Percentiles rank a stretch among this genome's conserved stretches.
Conservation (phyloP, 2,888 invertebrate genomes). For the Smittia sp. region DNA sequence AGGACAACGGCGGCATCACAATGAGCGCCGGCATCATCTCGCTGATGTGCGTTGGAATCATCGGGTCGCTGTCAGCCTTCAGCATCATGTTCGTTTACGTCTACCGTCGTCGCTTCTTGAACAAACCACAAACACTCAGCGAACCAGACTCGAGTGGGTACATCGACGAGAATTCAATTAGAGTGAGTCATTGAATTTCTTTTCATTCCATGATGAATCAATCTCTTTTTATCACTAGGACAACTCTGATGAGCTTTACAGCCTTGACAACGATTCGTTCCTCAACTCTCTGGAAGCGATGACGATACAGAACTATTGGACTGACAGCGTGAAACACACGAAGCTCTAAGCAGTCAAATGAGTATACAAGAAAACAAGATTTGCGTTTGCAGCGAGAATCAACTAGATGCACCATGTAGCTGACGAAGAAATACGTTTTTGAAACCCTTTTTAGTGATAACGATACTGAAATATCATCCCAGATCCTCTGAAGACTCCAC, state of each 20-base stretch:
- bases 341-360: slow-evolving; percentile 62
- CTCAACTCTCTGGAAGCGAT: slow-evolving; percentile 89
- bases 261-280: slow-evolving; percentile 90
- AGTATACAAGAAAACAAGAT: slow-evolving; percentile 17
- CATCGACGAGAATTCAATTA: slow-evolving; percentile 72
- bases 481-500: too few species aligned
- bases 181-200: not conserved
- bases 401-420: slow-evolving; percentile 20
- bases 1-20: slow-evolving; percentile 19
- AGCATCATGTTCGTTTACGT: slow-evolving; percentile 66
- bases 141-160: slow-evolving; percentile 85
- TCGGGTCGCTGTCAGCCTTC: slow-evolving; percentile 62
- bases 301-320: slow-evolving; percentile 94
- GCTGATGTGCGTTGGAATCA: slow-evolving; percentile 66
- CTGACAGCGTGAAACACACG: slow-evolving; percentile 85
- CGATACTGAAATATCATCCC: too few species aligned
- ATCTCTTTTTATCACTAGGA: slow-evolving; percentile 62
- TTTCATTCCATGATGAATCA: slow-evolving; percentile 1
- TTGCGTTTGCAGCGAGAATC: slow-evolving; percentile 35
- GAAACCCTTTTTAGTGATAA: too few species aligned
- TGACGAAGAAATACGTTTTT: not conserved
- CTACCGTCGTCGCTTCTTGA: slow-evolving; percentile 70
- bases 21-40: slow-evolving; percentile 61
- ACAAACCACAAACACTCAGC: slow-evolving; percentile 80
- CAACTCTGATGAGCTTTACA: slow-evolving; percentile 91